Percentiles rank a stretch among this genome's conserved stretches.
phyloP scores from a whole-genome alignment of 2,888 invertebrate genomes.

The Caenorhabditis sulstoni region DNA sequence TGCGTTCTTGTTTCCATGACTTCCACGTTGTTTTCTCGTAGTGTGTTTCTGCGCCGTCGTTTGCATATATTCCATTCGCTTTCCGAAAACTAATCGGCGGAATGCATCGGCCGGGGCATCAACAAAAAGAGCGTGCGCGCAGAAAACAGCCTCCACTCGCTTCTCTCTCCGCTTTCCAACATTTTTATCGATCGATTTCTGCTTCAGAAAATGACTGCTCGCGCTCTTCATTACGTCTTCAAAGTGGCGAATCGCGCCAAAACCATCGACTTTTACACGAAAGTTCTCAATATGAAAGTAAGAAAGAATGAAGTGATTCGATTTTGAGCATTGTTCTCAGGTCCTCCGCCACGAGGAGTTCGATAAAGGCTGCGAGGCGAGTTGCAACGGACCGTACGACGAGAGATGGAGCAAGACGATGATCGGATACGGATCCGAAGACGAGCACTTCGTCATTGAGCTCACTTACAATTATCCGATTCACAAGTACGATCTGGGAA shows the following conservation, averaged over 20 bases:
- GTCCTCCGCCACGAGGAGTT: conserved; percentile 94
- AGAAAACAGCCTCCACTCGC: not conserved
- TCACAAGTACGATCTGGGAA: conserved; percentile 90
- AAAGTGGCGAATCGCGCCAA: conserved; percentile 92
- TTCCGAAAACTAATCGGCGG: conserved; percentile 21
- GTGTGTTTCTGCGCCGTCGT: not conserved
- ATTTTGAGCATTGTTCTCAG: conserved; percentile 8
- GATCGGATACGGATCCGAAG: conserved; percentile 97
- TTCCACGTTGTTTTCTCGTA: not conserved
- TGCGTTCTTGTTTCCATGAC: conserved; percentile 17
- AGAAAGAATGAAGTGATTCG: not conserved
- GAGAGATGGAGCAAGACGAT: conserved; percentile 99
- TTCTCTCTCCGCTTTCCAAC: not conserved
- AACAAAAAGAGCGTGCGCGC: not conserved
- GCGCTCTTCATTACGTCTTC: conserved; percentile 95
- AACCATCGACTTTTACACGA: conserved; percentile 91
- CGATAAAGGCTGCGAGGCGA: conserved; percentile 94
- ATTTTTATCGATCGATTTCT: not conserved
- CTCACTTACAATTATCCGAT: conserved; percentile 98
- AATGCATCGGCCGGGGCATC: conserved; percentile 18
- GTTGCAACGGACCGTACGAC: conserved; percentile 98
- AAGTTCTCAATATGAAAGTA: conserved; percentile 95
- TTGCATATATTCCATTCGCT: conserved; percentile 7
- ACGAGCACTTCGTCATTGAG: conserved; percentile 94
- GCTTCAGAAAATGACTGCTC: conserved; percentile 73